Evolutionary conservation across 2,888 invertebrate species (phyloP).

Genomic region (Seira ritae): DNA sequence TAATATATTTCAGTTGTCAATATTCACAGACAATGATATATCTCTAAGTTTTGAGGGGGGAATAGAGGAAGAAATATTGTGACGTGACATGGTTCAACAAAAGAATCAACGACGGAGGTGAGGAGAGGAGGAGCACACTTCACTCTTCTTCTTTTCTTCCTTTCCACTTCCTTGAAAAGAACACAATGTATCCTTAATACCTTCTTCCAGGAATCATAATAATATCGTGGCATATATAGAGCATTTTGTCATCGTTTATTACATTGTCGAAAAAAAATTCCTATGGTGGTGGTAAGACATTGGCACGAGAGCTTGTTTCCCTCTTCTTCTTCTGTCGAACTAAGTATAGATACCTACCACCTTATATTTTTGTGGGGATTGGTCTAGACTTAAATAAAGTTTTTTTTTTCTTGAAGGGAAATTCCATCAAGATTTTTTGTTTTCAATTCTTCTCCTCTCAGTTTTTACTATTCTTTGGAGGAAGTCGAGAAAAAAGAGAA

Average conservation of each 20-base stretch:
- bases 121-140: not conserved
- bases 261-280: no score
- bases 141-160: not conserved
- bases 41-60: not conserved
- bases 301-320: no score
- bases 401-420: not conserved
- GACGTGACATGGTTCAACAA: slow-evolving; percentile 2
- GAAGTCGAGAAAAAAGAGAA: not conserved
- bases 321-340: no score
- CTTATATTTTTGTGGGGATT: not conserved
- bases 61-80: not conserved
- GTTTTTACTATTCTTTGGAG: not conserved
- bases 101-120: not conserved
- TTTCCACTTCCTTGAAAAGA: not conserved
- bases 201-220: not conserved
- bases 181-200: slow-evolving; percentile 1
- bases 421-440: not conserved
- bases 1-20: not conserved
- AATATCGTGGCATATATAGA: not conserved
- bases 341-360: no score
- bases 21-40: not conserved
- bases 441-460: not conserved
- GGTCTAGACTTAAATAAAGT: no score
- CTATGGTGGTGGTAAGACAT: not conserved
- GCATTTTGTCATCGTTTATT: slow-evolving; percentile 2